Evolutionary conservation across 2,113 vertebrate genomes (phyloP).

Genomic region (Callospermophilus lateralis): DNA sequence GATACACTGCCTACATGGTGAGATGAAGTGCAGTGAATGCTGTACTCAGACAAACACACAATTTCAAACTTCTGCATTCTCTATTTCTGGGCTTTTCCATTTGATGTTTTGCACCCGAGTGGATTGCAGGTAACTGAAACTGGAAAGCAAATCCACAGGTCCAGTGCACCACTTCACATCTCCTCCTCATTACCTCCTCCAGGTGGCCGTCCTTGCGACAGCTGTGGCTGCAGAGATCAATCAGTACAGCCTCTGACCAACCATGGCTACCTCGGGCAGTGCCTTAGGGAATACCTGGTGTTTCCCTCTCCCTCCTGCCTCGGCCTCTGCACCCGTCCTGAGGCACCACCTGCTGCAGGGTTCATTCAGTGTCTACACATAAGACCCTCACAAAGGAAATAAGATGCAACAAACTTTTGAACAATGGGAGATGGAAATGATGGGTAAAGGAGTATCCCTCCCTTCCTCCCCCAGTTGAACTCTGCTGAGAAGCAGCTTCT

Average conservation of each 20-base stretch:
- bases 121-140: not conserved
- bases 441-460: not conserved
- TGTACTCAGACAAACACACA: not conserved
- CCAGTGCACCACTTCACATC: not conserved
- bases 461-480: not conserved
- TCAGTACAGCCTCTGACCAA: not conserved
- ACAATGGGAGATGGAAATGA: not conserved
- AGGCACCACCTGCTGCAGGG: not conserved
- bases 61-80: not conserved
- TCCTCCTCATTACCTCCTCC: not conserved
- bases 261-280: accelerated
- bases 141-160: not conserved
- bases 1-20: not conserved
- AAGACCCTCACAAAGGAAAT: not conserved
- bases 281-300: not conserved
- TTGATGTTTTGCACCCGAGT: not conserved
- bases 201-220: not conserved
- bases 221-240: not conserved
- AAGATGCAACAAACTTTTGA: not conserved
- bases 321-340: not conserved
- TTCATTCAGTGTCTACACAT: not conserved
- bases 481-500: not conserved
- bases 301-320: not conserved
- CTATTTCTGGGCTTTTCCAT: not conserved
- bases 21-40: not conserved